These are phyloP conservation scores for Pristionchus arcanus DNA, from an alignment of 2,888 invertebrate species.

Conservation along the genomic window DNA sequence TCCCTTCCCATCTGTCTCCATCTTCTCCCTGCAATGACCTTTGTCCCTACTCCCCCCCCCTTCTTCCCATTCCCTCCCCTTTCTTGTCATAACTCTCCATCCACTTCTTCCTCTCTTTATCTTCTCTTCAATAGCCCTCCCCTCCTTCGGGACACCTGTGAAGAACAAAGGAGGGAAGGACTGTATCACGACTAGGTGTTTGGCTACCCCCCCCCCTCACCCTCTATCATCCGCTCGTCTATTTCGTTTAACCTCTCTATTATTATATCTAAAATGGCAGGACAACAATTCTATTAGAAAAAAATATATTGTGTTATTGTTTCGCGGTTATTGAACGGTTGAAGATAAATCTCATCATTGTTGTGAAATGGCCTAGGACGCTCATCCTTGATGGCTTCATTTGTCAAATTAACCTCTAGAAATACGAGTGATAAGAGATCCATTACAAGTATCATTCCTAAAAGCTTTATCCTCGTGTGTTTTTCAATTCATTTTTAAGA, in stretches of 20 bases:
- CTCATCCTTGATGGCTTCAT: too few species aligned
- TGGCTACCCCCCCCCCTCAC: background rate
- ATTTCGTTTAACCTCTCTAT: background rate
- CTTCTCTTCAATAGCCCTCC: conserved; percentile 16
- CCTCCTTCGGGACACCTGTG: conserved; percentile 25
- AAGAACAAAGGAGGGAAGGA: conserved; percentile 10
- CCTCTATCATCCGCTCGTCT: background rate
- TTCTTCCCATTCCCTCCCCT: background rate
- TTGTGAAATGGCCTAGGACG: background rate
- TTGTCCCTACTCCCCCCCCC: conserved; percentile 30
- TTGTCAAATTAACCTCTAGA: too few species aligned
- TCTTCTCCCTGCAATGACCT: conserved; percentile 42
- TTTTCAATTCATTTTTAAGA: background rate
- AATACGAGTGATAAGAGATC: background rate
- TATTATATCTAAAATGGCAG: too few species aligned
- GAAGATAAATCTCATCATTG: background rate
- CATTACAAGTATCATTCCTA: background rate
- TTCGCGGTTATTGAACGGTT: too few species aligned
- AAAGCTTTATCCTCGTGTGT: too few species aligned
- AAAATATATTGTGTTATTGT: too few species aligned
- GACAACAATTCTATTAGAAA: too few species aligned
- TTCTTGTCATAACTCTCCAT: conserved; percentile 18
- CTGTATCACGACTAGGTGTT: conserved; percentile 26
- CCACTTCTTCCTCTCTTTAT: conserved; percentile 41
- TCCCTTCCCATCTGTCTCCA: conserved; percentile 25